phyloP scores from a whole-genome alignment of 2,113 vertebrate species.

The Argyrosomus japonicus region DNA sequence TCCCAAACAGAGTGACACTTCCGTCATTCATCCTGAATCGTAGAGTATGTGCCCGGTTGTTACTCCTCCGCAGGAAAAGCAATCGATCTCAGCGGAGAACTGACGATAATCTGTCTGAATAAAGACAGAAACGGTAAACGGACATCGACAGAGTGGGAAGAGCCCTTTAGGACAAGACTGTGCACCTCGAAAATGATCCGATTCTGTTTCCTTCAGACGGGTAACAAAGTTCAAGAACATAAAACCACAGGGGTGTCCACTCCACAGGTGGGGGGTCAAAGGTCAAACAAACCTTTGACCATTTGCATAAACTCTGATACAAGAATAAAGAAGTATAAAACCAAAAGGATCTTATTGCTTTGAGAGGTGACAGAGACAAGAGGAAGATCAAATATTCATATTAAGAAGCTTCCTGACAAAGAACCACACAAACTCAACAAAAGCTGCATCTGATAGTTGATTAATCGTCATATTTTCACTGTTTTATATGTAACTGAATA shows the following conservation, averaged over 20 bases:
- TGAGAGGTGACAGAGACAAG: neutral
- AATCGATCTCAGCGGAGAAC: neutral
- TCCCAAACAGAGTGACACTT: constrained; percentile 31
- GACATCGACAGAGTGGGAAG: constrained; percentile 6
- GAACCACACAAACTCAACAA: constrained; percentile 25
- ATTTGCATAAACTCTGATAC: neutral
- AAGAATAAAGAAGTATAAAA: neutral
- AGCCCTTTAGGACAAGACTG: constrained; percentile 46
- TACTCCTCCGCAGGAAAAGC: constrained; percentile 6
- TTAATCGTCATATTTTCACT: neutral
- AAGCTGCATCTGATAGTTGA: no score
- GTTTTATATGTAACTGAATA: neutral
- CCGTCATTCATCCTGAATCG: neutral
- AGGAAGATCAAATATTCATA: constrained; percentile 15
- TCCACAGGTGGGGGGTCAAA: constrained; percentile 1
- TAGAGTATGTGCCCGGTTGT: constrained; percentile 36
- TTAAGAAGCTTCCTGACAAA: constrained; percentile 32
- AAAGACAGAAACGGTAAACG: neutral
- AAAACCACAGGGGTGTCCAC: constrained; percentile 8
- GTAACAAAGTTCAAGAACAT: neutral
- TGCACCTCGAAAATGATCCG: neutral
- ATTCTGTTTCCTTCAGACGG: neutral
- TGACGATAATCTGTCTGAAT: neutral
- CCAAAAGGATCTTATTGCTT: constrained; percentile 45
- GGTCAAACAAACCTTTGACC: neutral